Evolutionary conservation across 2,888 invertebrate species (phyloP).

Genomic region (Homarus gammarus): DNA sequence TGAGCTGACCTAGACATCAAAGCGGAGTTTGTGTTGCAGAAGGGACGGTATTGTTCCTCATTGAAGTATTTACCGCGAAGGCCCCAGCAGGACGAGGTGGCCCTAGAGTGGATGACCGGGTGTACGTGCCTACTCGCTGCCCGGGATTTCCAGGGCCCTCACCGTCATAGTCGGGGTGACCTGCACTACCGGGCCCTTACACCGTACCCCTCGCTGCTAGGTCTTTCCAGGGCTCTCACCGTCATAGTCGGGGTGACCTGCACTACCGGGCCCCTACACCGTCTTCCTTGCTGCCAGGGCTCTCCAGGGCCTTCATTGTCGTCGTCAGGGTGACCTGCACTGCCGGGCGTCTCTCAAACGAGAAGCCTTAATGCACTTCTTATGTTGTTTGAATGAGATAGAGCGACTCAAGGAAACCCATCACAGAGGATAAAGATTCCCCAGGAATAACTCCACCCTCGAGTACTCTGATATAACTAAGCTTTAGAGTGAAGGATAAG

Average conservation of each 20-base stretch:
- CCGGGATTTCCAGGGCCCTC: background rate
- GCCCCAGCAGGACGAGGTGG: slow-evolving; percentile 6
- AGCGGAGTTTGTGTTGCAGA: slow-evolving; percentile 33
- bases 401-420: too few species aligned
- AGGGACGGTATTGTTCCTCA: slow-evolving; percentile 28
- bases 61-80: slow-evolving; percentile 48
- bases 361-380: too few species aligned
- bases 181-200: background rate
- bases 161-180: background rate
- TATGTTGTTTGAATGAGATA: too few species aligned
- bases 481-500: too few species aligned
- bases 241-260: background rate
- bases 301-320: background rate
- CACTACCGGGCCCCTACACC: background rate
- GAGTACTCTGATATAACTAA: too few species aligned
- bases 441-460: too few species aligned
- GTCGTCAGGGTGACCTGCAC: background rate
- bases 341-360: background rate
- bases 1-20: slow-evolving; percentile 46
- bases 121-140: slow-evolving; percentile 3
- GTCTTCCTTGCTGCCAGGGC: background rate
- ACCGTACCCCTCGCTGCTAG: background rate
- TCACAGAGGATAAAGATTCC: too few species aligned
- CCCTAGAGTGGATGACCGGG: slow-evolving; percentile 32
- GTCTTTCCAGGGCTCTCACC: background rate